phyloP scores from a whole-genome alignment of 2,888 invertebrate genomes.

The Leptarthrus brevirostris region DNA sequence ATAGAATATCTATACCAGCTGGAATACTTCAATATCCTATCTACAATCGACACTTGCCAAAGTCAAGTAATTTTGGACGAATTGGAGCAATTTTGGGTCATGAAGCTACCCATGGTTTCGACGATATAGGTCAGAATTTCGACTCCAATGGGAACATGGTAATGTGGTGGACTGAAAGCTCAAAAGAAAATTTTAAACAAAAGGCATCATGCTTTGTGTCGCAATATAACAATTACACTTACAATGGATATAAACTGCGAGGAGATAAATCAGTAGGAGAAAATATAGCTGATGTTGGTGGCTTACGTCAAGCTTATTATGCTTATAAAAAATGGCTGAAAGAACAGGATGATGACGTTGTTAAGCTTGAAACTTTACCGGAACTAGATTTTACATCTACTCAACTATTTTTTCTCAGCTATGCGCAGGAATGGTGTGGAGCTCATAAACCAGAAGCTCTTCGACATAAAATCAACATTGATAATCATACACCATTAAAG shows the following conservation, averaged over 20 bases:
- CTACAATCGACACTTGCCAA: conserved; percentile 31
- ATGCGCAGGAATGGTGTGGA: conserved; percentile 43
- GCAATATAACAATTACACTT: conserved; percentile 1
- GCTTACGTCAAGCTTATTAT: conserved; percentile 19
- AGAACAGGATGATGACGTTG: not conserved
- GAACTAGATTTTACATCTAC: conserved; percentile 24
- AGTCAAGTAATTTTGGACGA: conserved; percentile 25
- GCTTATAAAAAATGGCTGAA: conserved; percentile 30
- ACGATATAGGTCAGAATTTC: conserved; percentile 55
- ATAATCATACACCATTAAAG: conserved; percentile 16
- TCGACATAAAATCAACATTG: not conserved
- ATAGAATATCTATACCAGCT: conserved; percentile 92
- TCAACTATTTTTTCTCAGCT: conserved; percentile 43
- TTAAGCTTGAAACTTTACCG: conserved; percentile 9
- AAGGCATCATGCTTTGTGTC: conserved; percentile 54
- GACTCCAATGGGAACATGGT: conserved; percentile 54
- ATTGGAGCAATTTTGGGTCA: conserved; percentile 50
- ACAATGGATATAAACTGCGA: not conserved
- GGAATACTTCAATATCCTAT: conserved; percentile 79
- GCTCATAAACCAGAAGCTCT: not conserved
- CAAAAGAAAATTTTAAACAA: conserved; percentile 53
- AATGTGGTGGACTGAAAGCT: conserved; percentile 56
- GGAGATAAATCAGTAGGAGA: conserved; percentile 18
- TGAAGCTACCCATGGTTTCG: conserved; percentile 57
- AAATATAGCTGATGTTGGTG: conserved; percentile 24